phyloP scores from a whole-genome alignment of 2,113 vertebrate species.

The Albula goreensis region DNA sequence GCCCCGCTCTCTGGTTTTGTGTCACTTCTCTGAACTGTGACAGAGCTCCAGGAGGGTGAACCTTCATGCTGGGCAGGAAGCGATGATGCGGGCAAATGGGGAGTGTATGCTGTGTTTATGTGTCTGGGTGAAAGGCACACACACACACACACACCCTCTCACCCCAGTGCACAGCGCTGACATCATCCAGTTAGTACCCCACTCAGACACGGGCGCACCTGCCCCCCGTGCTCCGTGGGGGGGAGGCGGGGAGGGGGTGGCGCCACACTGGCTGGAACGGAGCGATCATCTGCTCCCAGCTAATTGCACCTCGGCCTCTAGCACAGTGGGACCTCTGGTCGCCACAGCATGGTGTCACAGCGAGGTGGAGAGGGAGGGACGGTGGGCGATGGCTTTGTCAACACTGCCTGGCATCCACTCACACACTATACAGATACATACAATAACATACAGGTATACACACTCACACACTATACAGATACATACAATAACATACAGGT shows the following conservation, averaged over 20 bases:
- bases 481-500: not conserved
- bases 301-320: constrained; percentile 63
- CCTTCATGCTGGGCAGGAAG: not conserved
- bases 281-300: constrained; percentile 65
- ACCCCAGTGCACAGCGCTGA: constrained; percentile 56
- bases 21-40: not conserved
- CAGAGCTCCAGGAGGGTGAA: not conserved
- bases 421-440: not conserved
- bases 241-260: constrained; percentile 58
- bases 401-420: not conserved
- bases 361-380: constrained; percentile 20
- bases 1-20: not conserved
- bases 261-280: constrained; percentile 59
- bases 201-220: constrained; percentile 55
- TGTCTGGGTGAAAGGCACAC: constrained; percentile 5
- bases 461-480: not conserved
- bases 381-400: not conserved
- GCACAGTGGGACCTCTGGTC: constrained; percentile 45
- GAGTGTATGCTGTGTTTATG: not conserved
- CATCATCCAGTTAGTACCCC: constrained; percentile 73
- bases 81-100: not conserved
- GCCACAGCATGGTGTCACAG: constrained; percentile 34
- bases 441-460: not conserved
- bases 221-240: constrained; percentile 62
- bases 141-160: constrained; percentile 7